Evolutionary conservation across 1,140 invertebrate species (phyloP).

Genomic region (Acromyrmex heyeri): DNA sequence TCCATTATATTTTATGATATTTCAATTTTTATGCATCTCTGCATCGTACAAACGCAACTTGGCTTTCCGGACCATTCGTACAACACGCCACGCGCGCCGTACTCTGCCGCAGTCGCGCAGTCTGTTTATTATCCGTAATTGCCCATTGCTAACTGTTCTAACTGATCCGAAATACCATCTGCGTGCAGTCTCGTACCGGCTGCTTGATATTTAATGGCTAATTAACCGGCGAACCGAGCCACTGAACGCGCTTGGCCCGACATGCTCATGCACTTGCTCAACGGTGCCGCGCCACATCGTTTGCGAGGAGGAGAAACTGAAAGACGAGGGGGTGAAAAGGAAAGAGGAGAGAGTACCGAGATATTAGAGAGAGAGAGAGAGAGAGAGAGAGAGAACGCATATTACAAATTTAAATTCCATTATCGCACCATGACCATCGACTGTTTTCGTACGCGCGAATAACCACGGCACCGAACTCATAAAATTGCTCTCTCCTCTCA

Average conservation of each 20-base stretch:
- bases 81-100: slow-evolving; percentile 45
- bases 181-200: slow-evolving; percentile 69
- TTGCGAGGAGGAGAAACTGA: slow-evolving; percentile 31
- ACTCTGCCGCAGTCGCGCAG: slow-evolving; percentile 49
- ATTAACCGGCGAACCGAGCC: slow-evolving; percentile 73
- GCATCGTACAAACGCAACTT: neutral
- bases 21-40: slow-evolving; percentile 30
- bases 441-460: slow-evolving; percentile 68
- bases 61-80: slow-evolving; percentile 35
- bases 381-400: neutral
- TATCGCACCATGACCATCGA: slow-evolving; percentile 65
- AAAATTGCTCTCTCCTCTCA: slow-evolving; percentile 57
- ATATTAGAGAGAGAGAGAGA: neutral
- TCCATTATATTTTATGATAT: slow-evolving; percentile 9
- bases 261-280: slow-evolving; percentile 53
- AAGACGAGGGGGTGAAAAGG: slow-evolving; percentile 31
- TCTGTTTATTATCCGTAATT: slow-evolving; percentile 78
- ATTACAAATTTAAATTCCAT: slow-evolving; percentile 76
- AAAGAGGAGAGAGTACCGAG: neutral
- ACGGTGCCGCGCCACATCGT: slow-evolving; percentile 38
- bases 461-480: slow-evolving; percentile 40
- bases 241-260: slow-evolving; percentile 44
- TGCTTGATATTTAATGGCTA: slow-evolving; percentile 80
- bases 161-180: slow-evolving; percentile 77
- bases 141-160: slow-evolving; percentile 69